Conservation (phyloP, 2,888 invertebrate species). For the Lithophane semibrunnea region DNA sequence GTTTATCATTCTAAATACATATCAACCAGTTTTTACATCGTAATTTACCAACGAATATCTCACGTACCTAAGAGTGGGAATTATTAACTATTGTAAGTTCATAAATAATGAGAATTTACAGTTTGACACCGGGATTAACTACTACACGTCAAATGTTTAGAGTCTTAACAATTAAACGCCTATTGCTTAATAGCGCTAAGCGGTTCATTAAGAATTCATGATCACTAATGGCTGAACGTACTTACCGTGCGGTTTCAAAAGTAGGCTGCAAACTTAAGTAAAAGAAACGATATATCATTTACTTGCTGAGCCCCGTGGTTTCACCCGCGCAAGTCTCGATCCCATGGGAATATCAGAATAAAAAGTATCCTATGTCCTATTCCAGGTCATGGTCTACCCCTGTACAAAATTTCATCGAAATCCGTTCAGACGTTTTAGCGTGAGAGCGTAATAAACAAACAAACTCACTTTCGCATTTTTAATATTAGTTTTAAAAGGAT, state of each 20-base stretch:
- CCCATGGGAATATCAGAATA: too few species aligned
- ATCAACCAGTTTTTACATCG: background rate
- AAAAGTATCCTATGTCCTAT: too few species aligned
- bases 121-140: slow-evolving; percentile 31
- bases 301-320: too few species aligned
- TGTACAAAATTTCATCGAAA: too few species aligned
- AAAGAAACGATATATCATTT: background rate
- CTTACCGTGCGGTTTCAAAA: slow-evolving; percentile 10
- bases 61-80: background rate
- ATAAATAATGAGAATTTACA: slow-evolving; percentile 1
- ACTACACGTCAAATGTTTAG: slow-evolving; percentile 7
- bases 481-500: too few species aligned
- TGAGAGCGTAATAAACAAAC: too few species aligned
- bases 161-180: slow-evolving; percentile 38
- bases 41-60: background rate
- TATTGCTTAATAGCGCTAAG: slow-evolving; percentile 43
- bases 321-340: too few species aligned
- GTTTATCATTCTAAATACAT: slow-evolving; percentile 11
- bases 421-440: too few species aligned
- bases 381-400: too few species aligned
- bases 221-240: slow-evolving; percentile 34
- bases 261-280: background rate
- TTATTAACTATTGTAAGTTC: background rate
- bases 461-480: too few species aligned
- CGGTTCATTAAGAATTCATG: slow-evolving; percentile 42